Percentiles rank a stretch among this genome's conserved stretches.
These are phyloP conservation scores for Euschistus heros DNA, from an alignment of 1,140 invertebrate species.

Conservation along the genomic window DNA sequence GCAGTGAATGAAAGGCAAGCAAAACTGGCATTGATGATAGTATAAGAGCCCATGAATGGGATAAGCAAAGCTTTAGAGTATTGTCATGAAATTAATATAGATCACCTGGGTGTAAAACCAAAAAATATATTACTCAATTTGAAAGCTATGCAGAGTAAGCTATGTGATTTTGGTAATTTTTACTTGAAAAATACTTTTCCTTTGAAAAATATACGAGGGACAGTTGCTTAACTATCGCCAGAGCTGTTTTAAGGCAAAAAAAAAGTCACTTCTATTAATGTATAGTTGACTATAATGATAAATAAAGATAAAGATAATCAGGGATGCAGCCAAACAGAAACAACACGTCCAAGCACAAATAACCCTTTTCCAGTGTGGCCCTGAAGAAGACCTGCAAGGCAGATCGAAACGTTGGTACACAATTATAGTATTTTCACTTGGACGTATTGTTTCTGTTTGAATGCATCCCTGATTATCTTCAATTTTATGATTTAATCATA, in stretches of 20 bases:
- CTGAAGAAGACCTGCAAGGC: too few species aligned
- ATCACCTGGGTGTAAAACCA: constrained; percentile 81
- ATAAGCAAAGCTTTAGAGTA: constrained; percentile 51
- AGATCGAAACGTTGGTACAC: too few species aligned
- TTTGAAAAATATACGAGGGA: constrained; percentile 38
- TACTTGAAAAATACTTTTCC: not conserved
- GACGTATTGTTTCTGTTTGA: too few species aligned
- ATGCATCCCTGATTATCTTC: too few species aligned
- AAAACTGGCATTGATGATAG: not conserved
- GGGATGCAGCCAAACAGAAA: too few species aligned
- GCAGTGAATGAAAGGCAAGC: constrained; percentile 31
- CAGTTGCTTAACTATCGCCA: constrained; percentile 59
- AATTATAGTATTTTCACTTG: too few species aligned
- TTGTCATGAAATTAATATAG: constrained; percentile 56
- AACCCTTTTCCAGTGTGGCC: too few species aligned
- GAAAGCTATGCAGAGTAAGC: constrained; percentile 46
- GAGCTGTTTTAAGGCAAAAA: constrained; percentile 53
- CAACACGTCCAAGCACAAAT: too few species aligned
- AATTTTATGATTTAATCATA: too few species aligned
- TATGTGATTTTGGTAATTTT: constrained; percentile 70
- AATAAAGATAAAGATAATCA: too few species aligned
- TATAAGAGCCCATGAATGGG: constrained; percentile 34
- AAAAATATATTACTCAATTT: constrained; percentile 54
- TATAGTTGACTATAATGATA: too few species aligned
- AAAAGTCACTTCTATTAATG: constrained; percentile 40